Evolutionary conservation across 2,113 vertebrate genomes (phyloP).

Genomic region (Origma solitaria): DNA sequence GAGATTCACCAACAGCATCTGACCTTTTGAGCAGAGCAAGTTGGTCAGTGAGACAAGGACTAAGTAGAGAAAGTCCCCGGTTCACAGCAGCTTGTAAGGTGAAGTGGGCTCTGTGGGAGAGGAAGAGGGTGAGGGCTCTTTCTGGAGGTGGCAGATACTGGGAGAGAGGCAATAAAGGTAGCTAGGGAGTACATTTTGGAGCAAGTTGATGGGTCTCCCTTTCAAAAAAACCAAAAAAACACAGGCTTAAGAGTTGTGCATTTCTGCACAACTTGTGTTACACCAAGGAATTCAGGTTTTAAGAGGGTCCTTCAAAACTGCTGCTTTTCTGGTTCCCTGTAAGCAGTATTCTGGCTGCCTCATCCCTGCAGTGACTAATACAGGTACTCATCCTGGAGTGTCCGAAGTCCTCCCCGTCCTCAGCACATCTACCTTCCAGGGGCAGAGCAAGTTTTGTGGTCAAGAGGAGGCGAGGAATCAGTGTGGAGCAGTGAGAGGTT

Average conservation of each 20-base stretch:
- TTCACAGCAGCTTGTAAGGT: background rate
- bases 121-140: background rate
- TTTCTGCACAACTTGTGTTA: background rate
- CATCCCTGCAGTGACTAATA: background rate
- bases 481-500: background rate
- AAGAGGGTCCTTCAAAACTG: background rate
- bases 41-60: background rate
- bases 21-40: background rate
- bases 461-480: rapidly evolving
- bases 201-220: background rate
- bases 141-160: background rate
- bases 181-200: background rate
- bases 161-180: background rate
- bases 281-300: background rate
- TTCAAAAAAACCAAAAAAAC: background rate
- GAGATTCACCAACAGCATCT: background rate
- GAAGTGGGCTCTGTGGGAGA: background rate
- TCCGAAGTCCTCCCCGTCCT: background rate
- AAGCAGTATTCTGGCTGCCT: background rate
- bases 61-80: background rate
- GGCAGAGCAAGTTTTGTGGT: background rate
- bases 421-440: background rate
- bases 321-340: background rate
- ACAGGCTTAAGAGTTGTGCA: background rate
- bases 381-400: background rate